Percentiles rank a stretch among this genome's conserved stretches.
phyloP scores from a whole-genome alignment of 1,140 invertebrate genomes.

The Phthorimaea operculella region DNA sequence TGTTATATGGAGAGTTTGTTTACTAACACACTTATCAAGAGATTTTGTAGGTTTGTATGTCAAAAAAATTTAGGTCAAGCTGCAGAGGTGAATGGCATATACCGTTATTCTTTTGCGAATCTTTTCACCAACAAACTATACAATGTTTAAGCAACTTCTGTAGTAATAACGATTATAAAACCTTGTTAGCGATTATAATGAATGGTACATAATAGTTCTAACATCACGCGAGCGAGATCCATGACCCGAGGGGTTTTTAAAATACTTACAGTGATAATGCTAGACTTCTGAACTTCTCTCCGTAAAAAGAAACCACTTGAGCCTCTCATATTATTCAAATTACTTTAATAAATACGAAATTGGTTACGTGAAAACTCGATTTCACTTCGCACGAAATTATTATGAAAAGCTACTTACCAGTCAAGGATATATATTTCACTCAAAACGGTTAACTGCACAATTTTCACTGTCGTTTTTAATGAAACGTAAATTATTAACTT shows the following conservation, averaged over 20 bases:
- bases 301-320: neutral
- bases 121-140: neutral
- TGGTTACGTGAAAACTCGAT: neutral
- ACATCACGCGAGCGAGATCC: too few relatives aligned
- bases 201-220: too few relatives aligned
- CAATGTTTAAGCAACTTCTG: too few relatives aligned
- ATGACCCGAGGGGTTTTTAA: too few relatives aligned
- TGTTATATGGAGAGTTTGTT: neutral
- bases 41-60: neutral
- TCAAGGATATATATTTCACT: neutral
- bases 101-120: neutral
- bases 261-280: neutral
- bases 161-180: too few relatives aligned
- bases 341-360: slow-evolving; percentile 11
- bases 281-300: neutral
- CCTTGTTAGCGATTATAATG: too few relatives aligned
- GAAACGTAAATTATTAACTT: neutral
- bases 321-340: slow-evolving; percentile 19
- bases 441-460: neutral
- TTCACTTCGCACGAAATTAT: neutral
- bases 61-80: neutral
- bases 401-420: slow-evolving; percentile 1
- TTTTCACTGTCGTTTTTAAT: neutral
- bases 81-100: neutral
- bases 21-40: neutral